Evolutionary conservation across 1,140 invertebrate genomes (phyloP).

Genomic region (Rhynchophorus ferrugineus): DNA sequence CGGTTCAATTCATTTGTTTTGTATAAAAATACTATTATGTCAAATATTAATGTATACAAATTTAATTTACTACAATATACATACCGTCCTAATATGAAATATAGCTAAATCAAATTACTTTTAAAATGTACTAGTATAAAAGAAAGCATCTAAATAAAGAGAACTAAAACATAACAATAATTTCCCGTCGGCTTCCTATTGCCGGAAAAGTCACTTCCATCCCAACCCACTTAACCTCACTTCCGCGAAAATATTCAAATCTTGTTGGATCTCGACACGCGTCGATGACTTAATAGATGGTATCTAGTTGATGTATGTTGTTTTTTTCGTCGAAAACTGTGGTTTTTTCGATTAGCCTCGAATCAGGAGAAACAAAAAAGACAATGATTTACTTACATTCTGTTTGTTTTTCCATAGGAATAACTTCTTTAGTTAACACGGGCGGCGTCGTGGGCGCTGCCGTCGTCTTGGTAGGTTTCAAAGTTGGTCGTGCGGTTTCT

Average conservation of each 20-base stretch:
- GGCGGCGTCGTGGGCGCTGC: conserved; percentile 5
- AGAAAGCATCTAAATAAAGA: no score
- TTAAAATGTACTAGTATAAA: no score
- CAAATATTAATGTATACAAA: no score
- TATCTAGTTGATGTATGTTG: not conserved
- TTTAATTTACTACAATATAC: no score
- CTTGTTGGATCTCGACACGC: conserved; percentile 8
- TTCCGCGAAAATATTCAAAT: conserved; percentile 16
- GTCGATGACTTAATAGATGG: not conserved
- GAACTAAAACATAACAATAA: no score
- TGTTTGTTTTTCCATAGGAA: conserved; percentile 13
- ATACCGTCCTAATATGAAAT: no score
- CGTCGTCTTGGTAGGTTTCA: not conserved
- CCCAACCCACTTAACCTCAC: conserved; percentile 3
- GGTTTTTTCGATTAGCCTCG: not conserved
- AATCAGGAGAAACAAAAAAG: not conserved
- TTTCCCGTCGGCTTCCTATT: no score
- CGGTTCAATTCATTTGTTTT: no score
- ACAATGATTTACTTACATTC: conserved; percentile 6
- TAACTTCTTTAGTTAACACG: conserved; percentile 11
- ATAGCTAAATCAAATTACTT: no score
- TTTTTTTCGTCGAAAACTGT: not conserved
- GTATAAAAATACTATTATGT: no score
- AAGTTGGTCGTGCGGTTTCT: not conserved
- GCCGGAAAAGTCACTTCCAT: no score